Evolutionary conservation across 1,140 invertebrate species (phyloP).

Genomic region (Caenorhabditis tropicalis): DNA sequence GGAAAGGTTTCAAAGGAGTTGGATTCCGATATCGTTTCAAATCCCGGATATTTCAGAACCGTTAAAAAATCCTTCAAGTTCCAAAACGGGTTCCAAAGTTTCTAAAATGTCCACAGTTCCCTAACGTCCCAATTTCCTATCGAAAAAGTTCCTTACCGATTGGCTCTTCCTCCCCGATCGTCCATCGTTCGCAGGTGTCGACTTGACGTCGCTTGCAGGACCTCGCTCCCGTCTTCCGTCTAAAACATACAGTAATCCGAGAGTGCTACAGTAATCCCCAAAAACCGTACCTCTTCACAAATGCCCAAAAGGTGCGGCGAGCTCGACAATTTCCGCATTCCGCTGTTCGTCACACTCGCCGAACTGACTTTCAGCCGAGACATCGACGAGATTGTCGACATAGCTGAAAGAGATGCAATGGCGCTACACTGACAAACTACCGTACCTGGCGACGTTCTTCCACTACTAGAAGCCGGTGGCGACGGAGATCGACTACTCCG

Average conservation of each 20-base stretch:
- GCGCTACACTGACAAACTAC: background rate
- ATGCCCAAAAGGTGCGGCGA: conserved; percentile 66
- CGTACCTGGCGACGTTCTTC: conserved; percentile 53
- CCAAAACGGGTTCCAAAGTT: no score
- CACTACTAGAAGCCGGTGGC: conserved; percentile 53
- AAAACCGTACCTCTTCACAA: background rate
- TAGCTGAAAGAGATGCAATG: conserved; percentile 30
- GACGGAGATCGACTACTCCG: conserved; percentile 55
- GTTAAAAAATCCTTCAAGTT: no score
- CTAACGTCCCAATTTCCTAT: background rate
- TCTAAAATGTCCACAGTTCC: no score
- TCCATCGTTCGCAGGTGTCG: conserved; percentile 65
- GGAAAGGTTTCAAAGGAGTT: background rate
- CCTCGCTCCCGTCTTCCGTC: conserved; percentile 11
- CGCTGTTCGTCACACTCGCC: conserved; percentile 54
- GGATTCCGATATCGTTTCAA: background rate
- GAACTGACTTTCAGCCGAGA: conserved; percentile 63
- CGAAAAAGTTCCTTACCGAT: background rate
- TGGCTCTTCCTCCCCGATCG: background rate
- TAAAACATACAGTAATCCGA: background rate
- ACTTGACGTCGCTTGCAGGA: background rate
- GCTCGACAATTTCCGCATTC: conserved; percentile 69
- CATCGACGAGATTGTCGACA: conserved; percentile 59
- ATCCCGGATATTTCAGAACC: background rate
- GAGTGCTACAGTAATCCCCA: background rate